A percentile compares a stretch with the other conserved stretches of the same genome.
phyloP scores from a whole-genome alignment of 2,797 vertebrate genomes.

The Chiloscyllium punctatum region DNA sequence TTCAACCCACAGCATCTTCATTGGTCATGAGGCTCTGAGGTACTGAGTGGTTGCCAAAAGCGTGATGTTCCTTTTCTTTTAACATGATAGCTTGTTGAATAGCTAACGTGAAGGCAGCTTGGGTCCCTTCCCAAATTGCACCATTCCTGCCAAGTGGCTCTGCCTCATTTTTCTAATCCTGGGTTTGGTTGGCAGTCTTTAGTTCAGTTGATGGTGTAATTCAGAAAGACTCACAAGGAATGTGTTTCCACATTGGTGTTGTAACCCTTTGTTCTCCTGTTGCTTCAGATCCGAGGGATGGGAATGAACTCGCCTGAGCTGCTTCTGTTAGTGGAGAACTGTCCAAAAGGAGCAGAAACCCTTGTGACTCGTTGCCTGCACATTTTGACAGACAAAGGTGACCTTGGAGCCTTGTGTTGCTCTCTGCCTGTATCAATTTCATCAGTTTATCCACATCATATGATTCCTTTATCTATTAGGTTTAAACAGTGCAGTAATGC shows the following conservation, averaged over 20 bases:
- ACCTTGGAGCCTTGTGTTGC: background rate
- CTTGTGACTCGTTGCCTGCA: conserved; percentile 87
- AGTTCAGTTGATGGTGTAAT: background rate
- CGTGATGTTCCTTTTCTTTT: background rate
- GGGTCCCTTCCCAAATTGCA: background rate
- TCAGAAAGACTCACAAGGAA: background rate
- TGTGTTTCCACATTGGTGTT: too few species aligned
- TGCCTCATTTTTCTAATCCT: background rate
- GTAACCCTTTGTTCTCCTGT: background rate
- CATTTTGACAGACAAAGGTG: conserved; percentile 91
- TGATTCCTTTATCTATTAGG: background rate
- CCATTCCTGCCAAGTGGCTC: background rate
- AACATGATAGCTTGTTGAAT: background rate
- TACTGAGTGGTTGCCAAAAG: background rate
- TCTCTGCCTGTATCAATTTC: background rate
- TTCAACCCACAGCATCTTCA: background rate
- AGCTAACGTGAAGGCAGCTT: background rate
- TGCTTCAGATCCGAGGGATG: conserved; percentile 82
- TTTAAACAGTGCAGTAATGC: background rate
- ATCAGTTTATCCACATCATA: background rate
- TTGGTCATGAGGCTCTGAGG: background rate
- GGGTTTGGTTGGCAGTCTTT: background rate
- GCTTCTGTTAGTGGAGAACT: conserved; percentile 86
- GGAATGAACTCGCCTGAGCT: conserved; percentile 93
- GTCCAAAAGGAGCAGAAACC: conserved; percentile 89